These are phyloP conservation scores for Brachirus orientalis DNA, from an alignment of 2,113 vertebrate genomes.

Conservation along the genomic window DNA sequence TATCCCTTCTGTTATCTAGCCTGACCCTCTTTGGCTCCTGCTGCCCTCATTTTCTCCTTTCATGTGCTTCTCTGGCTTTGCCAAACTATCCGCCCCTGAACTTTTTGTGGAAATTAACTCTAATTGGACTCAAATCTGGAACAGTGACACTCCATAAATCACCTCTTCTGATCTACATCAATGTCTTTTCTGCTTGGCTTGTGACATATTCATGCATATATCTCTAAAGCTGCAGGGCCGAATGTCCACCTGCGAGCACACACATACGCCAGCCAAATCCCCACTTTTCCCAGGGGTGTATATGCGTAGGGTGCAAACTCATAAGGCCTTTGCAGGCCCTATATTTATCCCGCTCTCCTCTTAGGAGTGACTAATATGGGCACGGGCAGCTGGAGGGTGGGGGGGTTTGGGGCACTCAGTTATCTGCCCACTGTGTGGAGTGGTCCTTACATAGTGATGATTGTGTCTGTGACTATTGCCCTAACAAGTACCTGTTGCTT, in stretches of 20 bases:
- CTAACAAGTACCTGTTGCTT: conserved; percentile 62
- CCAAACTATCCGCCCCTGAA: not conserved
- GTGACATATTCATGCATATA: conserved; percentile 13
- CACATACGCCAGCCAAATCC: conserved; percentile 13
- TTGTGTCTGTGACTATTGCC: conserved; percentile 73
- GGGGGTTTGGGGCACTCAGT: conserved; percentile 53
- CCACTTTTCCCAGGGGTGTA: conserved; percentile 28
- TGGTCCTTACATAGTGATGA: conserved; percentile 77
- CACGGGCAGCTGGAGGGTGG: conserved; percentile 29
- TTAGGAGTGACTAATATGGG: conserved; percentile 77
- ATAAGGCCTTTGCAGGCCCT: conserved; percentile 60
- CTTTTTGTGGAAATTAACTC: not conserved
- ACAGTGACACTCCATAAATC: not conserved
- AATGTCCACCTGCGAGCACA: conserved; percentile 21
- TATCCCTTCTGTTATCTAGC: conserved; percentile 27
- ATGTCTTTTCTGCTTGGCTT: not conserved
- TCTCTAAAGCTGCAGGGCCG: not conserved
- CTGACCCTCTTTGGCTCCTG: conserved; percentile 18
- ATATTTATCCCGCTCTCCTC: conserved; percentile 76
- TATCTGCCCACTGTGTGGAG: conserved; percentile 58
- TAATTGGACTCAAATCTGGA: not conserved
- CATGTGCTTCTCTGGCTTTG: conserved; percentile 15
- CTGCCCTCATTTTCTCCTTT: conserved; percentile 12
- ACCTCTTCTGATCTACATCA: conserved; percentile 7
- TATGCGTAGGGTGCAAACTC: conserved; percentile 44